Base-by-base conservation (phyloP, 2,797 vertebrate genomes). In the Peromyscus nudipes region DNA sequence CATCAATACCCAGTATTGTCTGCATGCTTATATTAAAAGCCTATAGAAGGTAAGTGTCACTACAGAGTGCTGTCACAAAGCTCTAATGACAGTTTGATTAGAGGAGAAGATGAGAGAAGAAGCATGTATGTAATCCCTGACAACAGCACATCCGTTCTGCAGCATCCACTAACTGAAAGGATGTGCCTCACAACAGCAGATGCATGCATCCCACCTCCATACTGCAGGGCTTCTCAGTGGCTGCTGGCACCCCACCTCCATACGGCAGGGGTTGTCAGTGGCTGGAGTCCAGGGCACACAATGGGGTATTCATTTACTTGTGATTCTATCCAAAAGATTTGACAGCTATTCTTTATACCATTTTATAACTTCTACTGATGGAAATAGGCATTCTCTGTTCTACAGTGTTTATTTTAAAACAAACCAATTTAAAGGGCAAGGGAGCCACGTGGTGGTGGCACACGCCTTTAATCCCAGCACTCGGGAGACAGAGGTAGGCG, bases 361-460 rank as follows among this genome's bases (percentile, higher is more conserved):
- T 55, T 88, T 88, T 69, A 8, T 40, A 16, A 55, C 43, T 34
- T n/a, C 37, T 77, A 60, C 40, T 92, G 49, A 25, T 46, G 8
- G 82, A 79, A 87, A 75, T 1, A 86, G 27, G 9, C 19, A 11
- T 79, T 95, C 40, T 92, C 83, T 92, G 52, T 16, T 84, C 93
- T 92, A 57, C 37, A 4, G 23, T 16, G 95, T 89, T 89, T 52
- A 85, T 77, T 91, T 89, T 84, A n/a, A 65, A 87, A 60, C 27
- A 57, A 73, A 88, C n/a, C 21, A 37, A 88, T 29, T 73, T 75
- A 73, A 87, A 55, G 65, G 34, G 2, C 37, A 75, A 69, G 49
- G 31, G 49, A 55, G 5, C 43, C 5, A 5, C 4, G 43, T 5
- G 43, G 43, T 43, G 52, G 52, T 52, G 52, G 43, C 5, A 5